Conservation (phyloP, 2,113 vertebrate species). For the Orcinus orca region DNA sequence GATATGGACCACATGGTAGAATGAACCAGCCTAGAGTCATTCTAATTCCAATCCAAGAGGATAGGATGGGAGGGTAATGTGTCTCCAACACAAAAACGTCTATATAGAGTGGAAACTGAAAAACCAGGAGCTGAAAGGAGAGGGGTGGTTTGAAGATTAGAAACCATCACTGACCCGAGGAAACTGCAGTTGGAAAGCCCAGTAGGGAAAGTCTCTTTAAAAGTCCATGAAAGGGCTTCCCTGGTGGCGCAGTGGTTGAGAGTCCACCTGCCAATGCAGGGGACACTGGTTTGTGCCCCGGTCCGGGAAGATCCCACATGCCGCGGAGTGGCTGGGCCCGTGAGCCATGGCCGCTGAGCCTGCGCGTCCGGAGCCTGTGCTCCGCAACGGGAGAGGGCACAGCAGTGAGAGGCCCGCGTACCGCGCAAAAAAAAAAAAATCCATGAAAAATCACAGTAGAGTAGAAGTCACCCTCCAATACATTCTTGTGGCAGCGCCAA, state of each 20-base stretch:
- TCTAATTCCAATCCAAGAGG: not conserved
- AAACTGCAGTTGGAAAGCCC: not conserved
- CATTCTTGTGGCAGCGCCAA: not conserved
- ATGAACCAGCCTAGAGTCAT: not conserved
- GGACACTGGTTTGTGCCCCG: no score
- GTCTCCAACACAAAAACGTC: not conserved
- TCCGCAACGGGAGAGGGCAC: no score
- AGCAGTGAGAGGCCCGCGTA: no score
- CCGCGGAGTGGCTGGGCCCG: no score
- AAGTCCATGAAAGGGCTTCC: not conserved
- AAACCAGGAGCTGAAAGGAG: fast-evolving
- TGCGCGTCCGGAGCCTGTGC: fast-evolving
- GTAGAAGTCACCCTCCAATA: not conserved
- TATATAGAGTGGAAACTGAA: not conserved
- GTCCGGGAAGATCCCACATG: no score
- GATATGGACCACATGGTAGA: not conserved
- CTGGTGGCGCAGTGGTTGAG: no score
- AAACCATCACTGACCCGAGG: not conserved
- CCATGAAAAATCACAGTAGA: not conserved
- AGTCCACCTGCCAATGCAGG: no score
- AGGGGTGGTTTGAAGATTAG: not conserved
- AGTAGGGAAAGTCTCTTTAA: not conserved
- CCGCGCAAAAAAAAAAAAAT: not conserved
- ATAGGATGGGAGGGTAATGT: not conserved
- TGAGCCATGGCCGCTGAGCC: no score